Percentiles rank a stretch among this genome's conserved stretches.
Evolutionary conservation across 2,113 vertebrate species (phyloP).

Genomic region (Prietella phreatophila): DNA sequence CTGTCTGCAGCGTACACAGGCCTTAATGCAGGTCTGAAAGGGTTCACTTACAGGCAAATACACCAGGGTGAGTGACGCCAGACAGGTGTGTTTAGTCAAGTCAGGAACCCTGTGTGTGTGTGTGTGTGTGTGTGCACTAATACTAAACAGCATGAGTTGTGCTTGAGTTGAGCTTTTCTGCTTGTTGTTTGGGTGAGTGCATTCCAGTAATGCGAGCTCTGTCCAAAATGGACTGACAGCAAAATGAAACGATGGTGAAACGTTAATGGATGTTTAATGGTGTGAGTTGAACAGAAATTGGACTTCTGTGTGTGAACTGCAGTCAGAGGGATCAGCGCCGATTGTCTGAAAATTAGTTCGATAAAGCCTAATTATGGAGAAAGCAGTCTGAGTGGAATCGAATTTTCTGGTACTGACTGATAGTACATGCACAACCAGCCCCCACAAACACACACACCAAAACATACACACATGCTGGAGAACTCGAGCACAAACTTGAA

Average conservation of each 20-base stretch:
- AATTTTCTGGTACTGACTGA: background rate
- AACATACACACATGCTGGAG: background rate
- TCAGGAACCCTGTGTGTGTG: background rate
- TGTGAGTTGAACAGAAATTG: conserved; percentile 2
- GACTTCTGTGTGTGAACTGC: background rate
- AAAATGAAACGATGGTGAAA: background rate
- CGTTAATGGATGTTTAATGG: conserved; percentile 14
- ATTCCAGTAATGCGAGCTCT: background rate
- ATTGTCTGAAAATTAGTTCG: background rate
- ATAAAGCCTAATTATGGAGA: conserved; percentile 9
- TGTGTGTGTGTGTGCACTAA: background rate
- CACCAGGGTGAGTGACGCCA: conserved; percentile 8
- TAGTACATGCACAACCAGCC: background rate
- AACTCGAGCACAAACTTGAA: background rate
- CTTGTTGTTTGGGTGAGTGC: background rate
- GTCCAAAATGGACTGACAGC: background rate
- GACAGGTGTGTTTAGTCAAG: conserved; percentile 1
- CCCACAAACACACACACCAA: conserved; percentile 15
- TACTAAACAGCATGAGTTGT: background rate
- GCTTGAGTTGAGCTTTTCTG: background rate
- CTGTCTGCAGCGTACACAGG: background rate
- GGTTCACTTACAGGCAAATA: conserved; percentile 14
- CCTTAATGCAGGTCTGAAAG: conserved; percentile 3
- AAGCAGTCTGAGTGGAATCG: background rate
- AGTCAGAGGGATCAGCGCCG: background rate